Evolutionary conservation across 2,113 vertebrate species (phyloP).

Genomic region (Dipodomys merriami): DNA sequence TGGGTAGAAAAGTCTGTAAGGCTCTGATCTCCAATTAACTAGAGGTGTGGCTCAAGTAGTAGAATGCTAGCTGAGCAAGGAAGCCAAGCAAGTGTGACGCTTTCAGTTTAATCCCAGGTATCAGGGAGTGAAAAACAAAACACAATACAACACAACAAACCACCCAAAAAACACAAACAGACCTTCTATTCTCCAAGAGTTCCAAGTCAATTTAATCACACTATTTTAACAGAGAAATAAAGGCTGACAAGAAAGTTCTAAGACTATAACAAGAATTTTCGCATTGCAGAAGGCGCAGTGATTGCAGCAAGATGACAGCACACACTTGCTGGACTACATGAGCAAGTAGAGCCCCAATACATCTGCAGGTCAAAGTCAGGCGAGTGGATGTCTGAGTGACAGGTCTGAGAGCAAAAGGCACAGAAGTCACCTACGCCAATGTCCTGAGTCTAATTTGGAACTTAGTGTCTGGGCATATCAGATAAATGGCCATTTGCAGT

Average conservation of each 20-base stretch:
- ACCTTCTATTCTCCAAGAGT: neutral
- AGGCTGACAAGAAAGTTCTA: neutral
- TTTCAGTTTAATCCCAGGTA: no score
- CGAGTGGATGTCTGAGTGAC: neutral
- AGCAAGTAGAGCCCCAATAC: neutral
- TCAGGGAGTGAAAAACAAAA: no score
- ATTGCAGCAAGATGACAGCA: neutral
- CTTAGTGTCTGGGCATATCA: neutral
- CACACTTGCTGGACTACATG: neutral
- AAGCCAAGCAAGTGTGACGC: no score
- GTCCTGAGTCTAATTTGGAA: neutral
- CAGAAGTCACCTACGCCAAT: neutral
- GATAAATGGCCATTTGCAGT: neutral
- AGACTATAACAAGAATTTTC: conserved; percentile 38
- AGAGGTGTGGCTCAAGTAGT: no score
- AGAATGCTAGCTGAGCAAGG: no score
- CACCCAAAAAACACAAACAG: no score
- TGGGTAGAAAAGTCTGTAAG: no score
- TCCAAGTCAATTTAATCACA: conserved; percentile 34
- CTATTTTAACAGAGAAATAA: conserved; percentile 25
- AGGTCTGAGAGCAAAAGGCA: neutral
- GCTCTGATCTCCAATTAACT: no score
- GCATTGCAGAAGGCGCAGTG: neutral
- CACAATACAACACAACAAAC: no score
- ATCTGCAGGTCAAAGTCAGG: neutral